Evolutionary conservation across 2,888 invertebrate species (phyloP).

Genomic region (Globia sparganii): DNA sequence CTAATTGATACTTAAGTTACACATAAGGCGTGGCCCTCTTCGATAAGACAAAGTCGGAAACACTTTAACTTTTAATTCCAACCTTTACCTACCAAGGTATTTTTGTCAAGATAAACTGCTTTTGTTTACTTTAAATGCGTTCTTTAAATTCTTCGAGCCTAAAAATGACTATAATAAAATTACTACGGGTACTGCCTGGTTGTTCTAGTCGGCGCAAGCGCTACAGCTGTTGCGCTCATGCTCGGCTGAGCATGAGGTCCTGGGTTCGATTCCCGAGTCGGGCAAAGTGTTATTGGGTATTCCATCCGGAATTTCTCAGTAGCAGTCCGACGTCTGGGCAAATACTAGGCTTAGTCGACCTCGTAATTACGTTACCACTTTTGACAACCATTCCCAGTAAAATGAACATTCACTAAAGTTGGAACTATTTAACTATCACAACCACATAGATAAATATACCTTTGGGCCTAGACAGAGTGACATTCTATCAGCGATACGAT

Average conservation of each 20-base stretch:
- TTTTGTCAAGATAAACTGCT: constrained; percentile 33
- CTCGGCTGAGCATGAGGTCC: too few species aligned
- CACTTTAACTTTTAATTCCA: constrained; percentile 30
- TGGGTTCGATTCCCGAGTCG: not conserved
- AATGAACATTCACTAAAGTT: not conserved
- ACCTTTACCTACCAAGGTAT: constrained; percentile 39
- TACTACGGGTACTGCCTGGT: not conserved
- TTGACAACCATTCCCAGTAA: not conserved
- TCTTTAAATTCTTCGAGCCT: not conserved
- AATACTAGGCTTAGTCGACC: too few species aligned
- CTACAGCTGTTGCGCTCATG: not conserved
- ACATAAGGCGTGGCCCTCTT: constrained; percentile 22
- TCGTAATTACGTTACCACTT: not conserved
- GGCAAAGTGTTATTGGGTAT: not conserved
- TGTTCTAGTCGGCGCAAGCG: not conserved
- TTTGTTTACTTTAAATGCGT: constrained; percentile 13
- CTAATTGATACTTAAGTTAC: constrained; percentile 25
- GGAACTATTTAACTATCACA: not conserved
- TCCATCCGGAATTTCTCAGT: not conserved
- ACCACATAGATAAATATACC: not conserved
- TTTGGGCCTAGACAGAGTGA: not conserved
- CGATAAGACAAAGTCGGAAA: constrained; percentile 50
- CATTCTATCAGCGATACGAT: not conserved
- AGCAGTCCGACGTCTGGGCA: not conserved
- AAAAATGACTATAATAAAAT: not conserved